Evolutionary conservation across 1,140 invertebrate genomes (phyloP), one percentile per base, ranked within the genome.

Genomic region (Heterodera schachtii): DNA sequence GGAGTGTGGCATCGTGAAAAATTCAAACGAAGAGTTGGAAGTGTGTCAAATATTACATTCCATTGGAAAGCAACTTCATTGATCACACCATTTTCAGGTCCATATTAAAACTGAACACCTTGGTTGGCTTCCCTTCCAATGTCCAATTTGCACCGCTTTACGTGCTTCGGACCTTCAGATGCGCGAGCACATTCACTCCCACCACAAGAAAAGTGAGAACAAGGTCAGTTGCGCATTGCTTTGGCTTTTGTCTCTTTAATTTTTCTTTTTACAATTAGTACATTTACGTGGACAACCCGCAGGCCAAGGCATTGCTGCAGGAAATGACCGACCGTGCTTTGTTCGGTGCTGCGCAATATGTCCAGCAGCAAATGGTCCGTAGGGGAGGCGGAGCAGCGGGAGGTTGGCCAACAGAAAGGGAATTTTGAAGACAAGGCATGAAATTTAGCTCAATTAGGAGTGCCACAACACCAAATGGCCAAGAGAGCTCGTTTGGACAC

Each of bases 81-180:
- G 21, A 11, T 70, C 8, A 19, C 9, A n/a, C 19, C n/a, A 16
- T 69, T 69, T 71, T 41, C 69, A 83, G 82, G 52, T 83, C 43
- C 87, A 88, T 76, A 89, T 89, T 11, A 90, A 89, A 78, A 86
- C 82, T 11, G 88, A 89, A 67, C 88, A 89, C 78, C 82, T 89
- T 2, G 89, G 89, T 73, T 89, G 89, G 89, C 80, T 89, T 11
- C 88, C 88, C 2, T 89, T 89, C 52, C 80, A 86, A 49, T 89
- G 88, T 69, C 84, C 87, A 8, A 79, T 85, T 46, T 89, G 88
- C 73, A 64, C 77, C 21, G 70, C 81, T 11, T 46, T 60, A 73
- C 87, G 88, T 19, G 88, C 88, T 49, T 84, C 85, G 8, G 89
- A 89, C 76, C 81, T 80, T 9, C 89, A 89, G 69, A 87, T 89